phyloP scores from a whole-genome alignment of 2,888 invertebrate genomes.

The Archaeoteleia sp. region DNA sequence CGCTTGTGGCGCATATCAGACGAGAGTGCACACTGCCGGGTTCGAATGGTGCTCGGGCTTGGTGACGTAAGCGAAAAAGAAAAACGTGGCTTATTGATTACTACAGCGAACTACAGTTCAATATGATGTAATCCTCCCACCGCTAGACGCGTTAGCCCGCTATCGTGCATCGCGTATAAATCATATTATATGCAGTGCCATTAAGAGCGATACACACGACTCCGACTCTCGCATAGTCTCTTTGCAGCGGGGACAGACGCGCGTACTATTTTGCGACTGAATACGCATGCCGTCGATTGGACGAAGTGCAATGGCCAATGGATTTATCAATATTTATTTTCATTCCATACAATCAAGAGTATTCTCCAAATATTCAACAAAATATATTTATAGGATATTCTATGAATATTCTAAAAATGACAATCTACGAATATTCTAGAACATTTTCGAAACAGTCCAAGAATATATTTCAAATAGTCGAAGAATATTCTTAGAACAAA shows the following conservation, averaged over 20 bases:
- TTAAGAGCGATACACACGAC: constrained; percentile 48
- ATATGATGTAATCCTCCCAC: constrained; percentile 56
- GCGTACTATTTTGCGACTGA: constrained; percentile 47
- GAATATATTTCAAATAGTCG: no score
- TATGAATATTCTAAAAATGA: no score
- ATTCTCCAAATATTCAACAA: no score
- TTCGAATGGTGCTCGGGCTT: constrained; percentile 33
- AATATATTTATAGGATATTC: no score
- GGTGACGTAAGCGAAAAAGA: constrained; percentile 53
- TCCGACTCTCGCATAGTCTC: constrained; percentile 3
- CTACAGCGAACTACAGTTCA: constrained; percentile 52
- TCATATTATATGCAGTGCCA: constrained; percentile 55
- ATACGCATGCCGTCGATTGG: constrained; percentile 47
- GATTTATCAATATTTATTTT: no score
- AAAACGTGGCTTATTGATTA: constrained; percentile 54
- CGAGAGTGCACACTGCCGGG: constrained; percentile 33
- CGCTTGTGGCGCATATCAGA: no score
- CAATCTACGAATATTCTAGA: no score
- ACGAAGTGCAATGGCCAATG: constrained; percentile 59
- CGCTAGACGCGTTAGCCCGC: constrained; percentile 48
- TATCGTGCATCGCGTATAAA: constrained; percentile 57
- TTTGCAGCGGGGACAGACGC: constrained; percentile 31
- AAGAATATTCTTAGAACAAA: no score
- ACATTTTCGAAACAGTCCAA: no score
- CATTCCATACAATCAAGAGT: no score